Evolutionary conservation across 1,140 invertebrate genomes (phyloP).

Genomic region (Danaus melanippus): DNA sequence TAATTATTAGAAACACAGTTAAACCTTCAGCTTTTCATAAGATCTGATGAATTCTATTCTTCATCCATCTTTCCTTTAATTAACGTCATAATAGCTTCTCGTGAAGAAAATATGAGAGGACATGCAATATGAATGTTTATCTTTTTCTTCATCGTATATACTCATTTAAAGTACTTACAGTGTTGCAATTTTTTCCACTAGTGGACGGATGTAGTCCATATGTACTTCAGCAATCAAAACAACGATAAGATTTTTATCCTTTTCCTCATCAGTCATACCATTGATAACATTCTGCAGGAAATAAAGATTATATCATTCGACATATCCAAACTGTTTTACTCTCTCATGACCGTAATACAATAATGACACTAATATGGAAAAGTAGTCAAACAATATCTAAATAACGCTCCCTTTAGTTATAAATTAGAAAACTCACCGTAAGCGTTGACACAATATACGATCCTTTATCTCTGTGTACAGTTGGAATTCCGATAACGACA

Average conservation of each 20-base stretch:
- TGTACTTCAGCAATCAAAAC: slow-evolving; percentile 93
- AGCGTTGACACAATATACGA: slow-evolving; percentile 91
- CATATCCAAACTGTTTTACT: no score
- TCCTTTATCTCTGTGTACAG: slow-evolving; percentile 90
- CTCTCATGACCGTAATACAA: no score
- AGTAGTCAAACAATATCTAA: no score
- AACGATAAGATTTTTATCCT: slow-evolving; percentile 87
- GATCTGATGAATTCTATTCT: no score
- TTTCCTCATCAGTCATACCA: slow-evolving; percentile 84
- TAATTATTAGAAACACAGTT: no score
- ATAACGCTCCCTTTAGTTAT: background rate
- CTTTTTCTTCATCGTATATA: no score
- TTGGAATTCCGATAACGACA: slow-evolving; percentile 87
- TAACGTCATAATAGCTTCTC: no score
- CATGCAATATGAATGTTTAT: no score
- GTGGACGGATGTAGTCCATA: slow-evolving; percentile 78
- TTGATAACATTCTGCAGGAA: slow-evolving; percentile 83
- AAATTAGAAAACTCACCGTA: slow-evolving; percentile 23
- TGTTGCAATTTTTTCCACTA: slow-evolving; percentile 82
- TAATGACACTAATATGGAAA: no score
- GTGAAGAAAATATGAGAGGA: no score
- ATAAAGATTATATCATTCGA: background rate
- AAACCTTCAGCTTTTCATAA: no score
- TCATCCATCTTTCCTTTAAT: no score
- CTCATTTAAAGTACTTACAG: slow-evolving; percentile 72